Evolutionary conservation across 2,888 invertebrate genomes (phyloP), one percentile per base, ranked within the genome.

Genomic region (Scaptomyza flava): DNA sequence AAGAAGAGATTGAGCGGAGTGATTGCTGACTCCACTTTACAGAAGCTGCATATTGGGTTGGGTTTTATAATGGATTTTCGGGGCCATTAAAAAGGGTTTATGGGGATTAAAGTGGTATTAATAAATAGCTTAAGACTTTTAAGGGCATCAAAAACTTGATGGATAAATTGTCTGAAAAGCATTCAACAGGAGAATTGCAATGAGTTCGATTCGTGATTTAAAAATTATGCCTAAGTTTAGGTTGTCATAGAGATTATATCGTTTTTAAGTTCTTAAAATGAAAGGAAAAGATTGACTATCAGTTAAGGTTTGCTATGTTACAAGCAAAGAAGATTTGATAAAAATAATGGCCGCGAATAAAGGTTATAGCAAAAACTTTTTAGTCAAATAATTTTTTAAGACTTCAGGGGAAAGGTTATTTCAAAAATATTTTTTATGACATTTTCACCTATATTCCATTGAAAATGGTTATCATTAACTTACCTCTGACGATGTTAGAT

Each of bases 401-500:
- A 8, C 30, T 6, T 30, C 8, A 30, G 8, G 30, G 6, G 6
- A 30, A 30, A 23, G 3, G 2, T 23, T 30, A 30, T 6, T 30
- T 30, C 6, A 6, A 30, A 5, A 30, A 30, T 30, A 5, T 30
- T 30, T 30, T 0, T 14, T 27, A 4, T 36, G 2, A 6, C 3
- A 4, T 23, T 23, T 23, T 23, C 23, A 23, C 0, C 23, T 23
- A 23, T 23, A 4, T 4, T 23, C 23, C 23, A 23, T 23, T 27
- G 27, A 27, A 34, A 1, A 14, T 33, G 42, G 17, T 33, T 4
- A 11, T 14, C 17, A 41, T 17, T 12, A 42, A 94, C 97, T 95
- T 93, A 98, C 98, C 97, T 98, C 98, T 78, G 98, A 98, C 48
- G 98, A 98, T 79, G 98, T 98, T 91, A 98, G 94, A 93, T 98